These are phyloP conservation scores for Drosophila repleta DNA, from an alignment of 1,140 invertebrate genomes.

Conservation along the genomic window DNA sequence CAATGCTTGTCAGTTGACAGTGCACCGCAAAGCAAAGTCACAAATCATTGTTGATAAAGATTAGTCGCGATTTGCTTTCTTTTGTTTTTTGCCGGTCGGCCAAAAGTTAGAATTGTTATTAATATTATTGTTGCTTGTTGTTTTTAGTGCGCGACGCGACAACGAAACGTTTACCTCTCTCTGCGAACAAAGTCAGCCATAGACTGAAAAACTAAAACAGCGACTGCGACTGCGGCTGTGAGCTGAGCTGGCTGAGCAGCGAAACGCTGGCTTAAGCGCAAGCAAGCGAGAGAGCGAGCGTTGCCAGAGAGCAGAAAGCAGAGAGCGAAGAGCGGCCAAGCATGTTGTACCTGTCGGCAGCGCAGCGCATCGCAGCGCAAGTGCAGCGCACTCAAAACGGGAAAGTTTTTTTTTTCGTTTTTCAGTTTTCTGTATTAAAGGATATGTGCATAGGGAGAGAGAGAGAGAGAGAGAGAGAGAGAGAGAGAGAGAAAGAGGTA, in stretches of 20 bases:
- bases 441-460: conserved; percentile 8
- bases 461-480: too few relatives aligned
- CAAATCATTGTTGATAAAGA: conserved; percentile 38
- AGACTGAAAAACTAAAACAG: conserved; percentile 71
- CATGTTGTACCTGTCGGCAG: conserved; percentile 61
- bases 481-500: too few relatives aligned
- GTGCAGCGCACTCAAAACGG: conserved; percentile 60
- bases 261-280: conserved; percentile 49
- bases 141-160: conserved; percentile 33
- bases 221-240: conserved; percentile 37
- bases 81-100: conserved; percentile 23
- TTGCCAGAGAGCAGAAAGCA: neutral
- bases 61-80: conserved; percentile 25
- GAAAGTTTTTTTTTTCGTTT: neutral
- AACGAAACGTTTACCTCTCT: conserved; percentile 62
- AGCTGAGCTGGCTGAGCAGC: conserved; percentile 54
- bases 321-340: conserved; percentile 16
- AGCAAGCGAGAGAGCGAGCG: conserved; percentile 26
- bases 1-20: conserved; percentile 2
- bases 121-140: conserved; percentile 24
- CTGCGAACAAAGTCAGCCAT: conserved; percentile 68
- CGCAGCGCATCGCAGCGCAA: conserved; percentile 75
- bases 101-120: conserved; percentile 28
- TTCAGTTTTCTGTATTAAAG: conserved; percentile 27
- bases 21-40: neutral